Conservation (phyloP, 2,888 invertebrate species). For the Lasioglossum zephyrum region DNA sequence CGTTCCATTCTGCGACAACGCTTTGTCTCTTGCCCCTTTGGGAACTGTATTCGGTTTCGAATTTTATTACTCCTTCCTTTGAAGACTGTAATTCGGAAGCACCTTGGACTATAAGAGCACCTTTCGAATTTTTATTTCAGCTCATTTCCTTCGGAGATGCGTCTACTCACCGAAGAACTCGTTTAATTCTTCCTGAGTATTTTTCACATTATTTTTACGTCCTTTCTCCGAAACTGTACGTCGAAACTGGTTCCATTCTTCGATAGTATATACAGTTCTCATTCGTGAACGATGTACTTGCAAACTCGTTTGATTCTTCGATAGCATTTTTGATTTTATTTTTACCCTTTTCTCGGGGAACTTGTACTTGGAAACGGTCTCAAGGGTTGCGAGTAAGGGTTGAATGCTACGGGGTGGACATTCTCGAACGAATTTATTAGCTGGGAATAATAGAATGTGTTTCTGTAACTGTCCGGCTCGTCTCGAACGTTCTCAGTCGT, state of each 20-base stretch:
- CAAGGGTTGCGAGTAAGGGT: background rate
- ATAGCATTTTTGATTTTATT: background rate
- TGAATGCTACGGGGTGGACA: background rate
- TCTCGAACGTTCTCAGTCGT: background rate
- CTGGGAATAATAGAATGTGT: background rate
- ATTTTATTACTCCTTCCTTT: background rate
- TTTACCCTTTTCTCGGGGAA: slow-evolving; percentile 30
- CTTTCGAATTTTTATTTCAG: background rate
- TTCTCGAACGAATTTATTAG: slow-evolving; percentile 7
- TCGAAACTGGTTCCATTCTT: slow-evolving; percentile 2
- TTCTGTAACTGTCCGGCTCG: background rate
- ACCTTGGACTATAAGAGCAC: background rate
- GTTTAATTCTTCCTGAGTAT: slow-evolving; percentile 5
- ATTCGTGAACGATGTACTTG: background rate
- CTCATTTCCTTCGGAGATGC: slow-evolving; percentile 1
- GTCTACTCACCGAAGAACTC: slow-evolving; percentile 3
- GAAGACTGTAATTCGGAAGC: background rate
- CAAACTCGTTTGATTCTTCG: slow-evolving; percentile 11
- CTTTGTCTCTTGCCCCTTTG: background rate
- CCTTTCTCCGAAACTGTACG: background rate
- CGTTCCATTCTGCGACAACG: background rate
- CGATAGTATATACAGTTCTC: background rate
- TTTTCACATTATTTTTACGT: background rate
- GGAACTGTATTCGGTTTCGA: background rate
- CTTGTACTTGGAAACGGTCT: background rate